Percentiles rank a stretch among this genome's conserved stretches.
Conservation (phyloP, 2,797 vertebrate genomes). For the Mareca strepera region DNA sequence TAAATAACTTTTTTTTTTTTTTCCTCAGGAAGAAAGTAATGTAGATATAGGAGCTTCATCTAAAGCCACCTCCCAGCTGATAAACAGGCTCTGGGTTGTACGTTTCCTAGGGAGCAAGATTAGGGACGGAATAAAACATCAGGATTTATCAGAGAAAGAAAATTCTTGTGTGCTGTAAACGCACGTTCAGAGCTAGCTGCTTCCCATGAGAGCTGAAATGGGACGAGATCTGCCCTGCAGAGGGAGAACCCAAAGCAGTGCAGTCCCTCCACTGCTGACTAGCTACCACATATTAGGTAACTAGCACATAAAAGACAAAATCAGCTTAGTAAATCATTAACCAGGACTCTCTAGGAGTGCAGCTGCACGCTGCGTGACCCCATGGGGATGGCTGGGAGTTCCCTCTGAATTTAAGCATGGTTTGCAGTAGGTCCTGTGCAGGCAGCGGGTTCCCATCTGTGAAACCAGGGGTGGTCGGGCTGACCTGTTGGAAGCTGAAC, state of each 20-base stretch:
- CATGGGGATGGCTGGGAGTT: rapidly evolving
- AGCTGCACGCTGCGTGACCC: not conserved
- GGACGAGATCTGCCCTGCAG: not conserved
- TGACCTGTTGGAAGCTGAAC: not conserved
- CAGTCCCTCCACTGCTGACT: not conserved
- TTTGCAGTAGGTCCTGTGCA: not conserved
- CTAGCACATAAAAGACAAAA: not conserved
- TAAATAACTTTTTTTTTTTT: not conserved
- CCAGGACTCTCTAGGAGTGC: rapidly evolving
- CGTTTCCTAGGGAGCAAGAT: not conserved
- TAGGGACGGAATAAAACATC: not conserved
- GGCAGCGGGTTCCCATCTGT: not conserved
- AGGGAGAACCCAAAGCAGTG: not conserved
- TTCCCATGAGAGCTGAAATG: not conserved
- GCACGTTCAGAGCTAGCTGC: not conserved
- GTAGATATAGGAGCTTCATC: not conserved
- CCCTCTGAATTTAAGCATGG: not conserved
- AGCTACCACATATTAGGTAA: not conserved
- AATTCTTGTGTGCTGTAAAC: not conserved
- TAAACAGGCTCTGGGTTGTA: not conserved
- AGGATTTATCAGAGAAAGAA: not conserved
- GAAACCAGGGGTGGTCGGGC: not conserved
- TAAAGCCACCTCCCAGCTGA: not conserved
- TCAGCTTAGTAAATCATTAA: rapidly evolving
- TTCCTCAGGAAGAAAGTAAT: not conserved